A percentile compares a stretch with the other conserved stretches of the same genome.
Conservation (phyloP, 2,113 vertebrate species). For the Perognathus longimembris region DNA sequence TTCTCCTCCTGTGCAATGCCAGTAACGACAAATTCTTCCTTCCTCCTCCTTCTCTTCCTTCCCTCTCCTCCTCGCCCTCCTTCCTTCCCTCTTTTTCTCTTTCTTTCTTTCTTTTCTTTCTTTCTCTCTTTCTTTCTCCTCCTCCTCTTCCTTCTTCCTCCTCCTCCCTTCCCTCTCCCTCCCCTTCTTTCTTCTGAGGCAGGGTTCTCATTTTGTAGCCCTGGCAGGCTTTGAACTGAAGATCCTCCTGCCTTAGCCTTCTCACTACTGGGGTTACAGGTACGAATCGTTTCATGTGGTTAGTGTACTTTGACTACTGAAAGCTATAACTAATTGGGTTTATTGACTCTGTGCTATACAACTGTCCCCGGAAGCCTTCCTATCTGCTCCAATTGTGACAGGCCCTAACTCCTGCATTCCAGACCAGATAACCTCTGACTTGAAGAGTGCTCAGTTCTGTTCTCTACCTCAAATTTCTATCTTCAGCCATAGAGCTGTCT, state of each 20-base stretch:
- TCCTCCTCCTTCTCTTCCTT: too few relatives aligned
- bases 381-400: not conserved
- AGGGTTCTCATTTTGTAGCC: not conserved
- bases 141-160: too few relatives aligned
- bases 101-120: too few relatives aligned
- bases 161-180: too few relatives aligned
- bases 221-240: not conserved
- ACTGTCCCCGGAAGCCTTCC: not conserved
- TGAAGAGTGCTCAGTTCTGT: not conserved
- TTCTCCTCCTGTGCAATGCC: not conserved
- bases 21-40: too few relatives aligned
- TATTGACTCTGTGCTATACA: too few relatives aligned
- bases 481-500: not conserved
- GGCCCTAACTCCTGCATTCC: not conserved
- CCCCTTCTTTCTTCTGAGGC: too few relatives aligned
- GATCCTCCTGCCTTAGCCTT: not conserved
- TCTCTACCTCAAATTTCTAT: slow-evolving; percentile 22
- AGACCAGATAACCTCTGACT: not conserved
- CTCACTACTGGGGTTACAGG: not conserved
- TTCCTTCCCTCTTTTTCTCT: too few relatives aligned
- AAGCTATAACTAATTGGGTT: not conserved
- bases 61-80: too few relatives aligned
- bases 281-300: not conserved
- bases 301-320: not conserved
- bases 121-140: too few relatives aligned